phyloP scores from a whole-genome alignment of 1,140 invertebrate genomes.

The Oncopodura yosiiana region DNA sequence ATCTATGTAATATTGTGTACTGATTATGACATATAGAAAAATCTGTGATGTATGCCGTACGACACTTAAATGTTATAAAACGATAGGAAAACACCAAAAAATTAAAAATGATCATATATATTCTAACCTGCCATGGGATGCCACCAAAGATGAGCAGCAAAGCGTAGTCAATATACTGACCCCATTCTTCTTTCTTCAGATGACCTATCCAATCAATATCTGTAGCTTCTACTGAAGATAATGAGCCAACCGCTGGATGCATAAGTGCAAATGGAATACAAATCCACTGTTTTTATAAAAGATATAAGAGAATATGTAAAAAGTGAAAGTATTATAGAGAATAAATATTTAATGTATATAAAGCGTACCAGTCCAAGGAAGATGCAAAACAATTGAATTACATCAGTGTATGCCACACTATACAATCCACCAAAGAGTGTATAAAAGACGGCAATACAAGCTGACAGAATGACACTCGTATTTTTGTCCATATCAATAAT shows the following conservation, averaged over 20 bases:
- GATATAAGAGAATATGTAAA: not conserved
- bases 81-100: no score
- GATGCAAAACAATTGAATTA: constrained; percentile 67
- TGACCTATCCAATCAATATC: constrained; percentile 53
- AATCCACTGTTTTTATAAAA: constrained; percentile 43
- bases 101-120: no score
- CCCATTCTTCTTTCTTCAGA: constrained; percentile 48
- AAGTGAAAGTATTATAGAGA: no score
- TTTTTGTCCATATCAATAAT: constrained; percentile 53
- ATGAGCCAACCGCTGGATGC: constrained; percentile 49
- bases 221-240: constrained; percentile 42
- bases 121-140: constrained; percentile 68
- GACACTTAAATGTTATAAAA: no score
- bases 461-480: constrained; percentile 54
- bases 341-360: not conserved
- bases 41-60: no score
- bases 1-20: no score
- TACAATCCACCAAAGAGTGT: constrained; percentile 69
- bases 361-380: constrained; percentile 57
- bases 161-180: constrained; percentile 58
- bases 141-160: constrained; percentile 68
- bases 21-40: no score
- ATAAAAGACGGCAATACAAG: constrained; percentile 59
- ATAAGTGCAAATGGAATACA: constrained; percentile 58
- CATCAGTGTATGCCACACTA: constrained; percentile 70